Evolutionary conservation across 2,797 vertebrate genomes (phyloP).

Genomic region (Pelodytes ibericus): DNA sequence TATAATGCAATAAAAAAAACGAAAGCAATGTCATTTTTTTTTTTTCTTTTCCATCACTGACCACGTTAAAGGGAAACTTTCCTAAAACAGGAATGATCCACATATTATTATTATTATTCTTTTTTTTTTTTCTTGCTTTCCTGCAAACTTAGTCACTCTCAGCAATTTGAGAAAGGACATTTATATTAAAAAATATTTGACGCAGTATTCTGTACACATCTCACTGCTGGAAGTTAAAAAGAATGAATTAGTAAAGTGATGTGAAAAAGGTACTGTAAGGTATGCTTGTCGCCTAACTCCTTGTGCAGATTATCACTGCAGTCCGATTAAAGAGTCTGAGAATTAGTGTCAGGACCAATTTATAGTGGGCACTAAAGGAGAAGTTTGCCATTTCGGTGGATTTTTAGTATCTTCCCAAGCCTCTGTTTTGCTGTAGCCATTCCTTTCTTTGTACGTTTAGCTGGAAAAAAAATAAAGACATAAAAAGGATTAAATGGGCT

Average conservation of each 20-base stretch:
- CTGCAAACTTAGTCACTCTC: slow-evolving; percentile 88
- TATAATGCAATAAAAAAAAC: slow-evolving; percentile 20
- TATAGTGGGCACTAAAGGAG: slow-evolving; percentile 88
- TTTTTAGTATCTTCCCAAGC: slow-evolving; percentile 99
- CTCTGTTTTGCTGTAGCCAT: slow-evolving; percentile 99
- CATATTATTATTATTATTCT: slow-evolving; percentile 16
- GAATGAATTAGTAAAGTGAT: slow-evolving; percentile 76
- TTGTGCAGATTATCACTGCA: slow-evolving; percentile 70
- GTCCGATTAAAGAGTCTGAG: slow-evolving; percentile 71
- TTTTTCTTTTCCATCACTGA: slow-evolving; percentile 51
- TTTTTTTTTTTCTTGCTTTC: slow-evolving; percentile 46
- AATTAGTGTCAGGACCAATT: slow-evolving; percentile 66
- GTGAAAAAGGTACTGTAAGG: slow-evolving; percentile 79
- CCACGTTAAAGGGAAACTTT: slow-evolving; percentile 76
- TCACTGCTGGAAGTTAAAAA: slow-evolving; percentile 95
- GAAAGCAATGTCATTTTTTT: slow-evolving; percentile 41
- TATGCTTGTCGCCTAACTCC: slow-evolving; percentile 60
- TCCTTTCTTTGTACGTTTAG: slow-evolving; percentile 98
- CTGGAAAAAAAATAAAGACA: slow-evolving; percentile 67
- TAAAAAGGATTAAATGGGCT: neutral
- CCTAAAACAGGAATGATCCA: slow-evolving; percentile 81
- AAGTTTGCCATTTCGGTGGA: slow-evolving; percentile 97
- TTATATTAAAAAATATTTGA: slow-evolving; percentile 95
- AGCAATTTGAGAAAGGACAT: slow-evolving; percentile 91
- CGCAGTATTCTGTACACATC: slow-evolving; percentile 88